phyloP scores from a whole-genome alignment of 2,888 invertebrate species.

The Thymelicus lineola region DNA sequence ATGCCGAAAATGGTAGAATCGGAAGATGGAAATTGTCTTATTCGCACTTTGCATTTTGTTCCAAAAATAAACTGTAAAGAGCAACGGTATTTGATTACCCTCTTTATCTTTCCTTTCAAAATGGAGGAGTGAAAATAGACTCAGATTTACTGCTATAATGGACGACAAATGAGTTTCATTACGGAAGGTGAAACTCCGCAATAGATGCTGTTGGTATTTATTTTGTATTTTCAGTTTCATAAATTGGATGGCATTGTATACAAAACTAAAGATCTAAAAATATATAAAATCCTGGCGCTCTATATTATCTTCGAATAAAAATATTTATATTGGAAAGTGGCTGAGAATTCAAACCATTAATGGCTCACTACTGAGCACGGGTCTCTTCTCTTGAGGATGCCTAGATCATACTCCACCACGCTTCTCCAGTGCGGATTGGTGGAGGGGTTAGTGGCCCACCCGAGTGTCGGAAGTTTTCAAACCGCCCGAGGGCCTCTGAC shows the following conservation, averaged over 20 bases:
- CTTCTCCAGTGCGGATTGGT: too few species aligned
- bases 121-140: constrained; percentile 20
- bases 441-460: too few species aligned
- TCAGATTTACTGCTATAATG: constrained; percentile 24
- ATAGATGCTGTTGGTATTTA: background rate
- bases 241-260: background rate
- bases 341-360: too few species aligned
- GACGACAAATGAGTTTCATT: constrained; percentile 27
- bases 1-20: background rate
- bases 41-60: background rate
- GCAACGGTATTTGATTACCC: constrained; percentile 17
- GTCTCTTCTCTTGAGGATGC: too few species aligned
- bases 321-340: too few species aligned
- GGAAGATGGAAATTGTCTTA: background rate
- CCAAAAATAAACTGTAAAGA: constrained; percentile 20
- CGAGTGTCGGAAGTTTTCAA: too few species aligned
- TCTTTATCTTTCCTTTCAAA: constrained; percentile 22
- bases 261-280: too few species aligned
- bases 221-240: background rate
- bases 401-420: too few species aligned
- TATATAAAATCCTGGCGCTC: too few species aligned
- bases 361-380: too few species aligned
- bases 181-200: background rate
- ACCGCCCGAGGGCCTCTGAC: too few species aligned
- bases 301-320: too few species aligned